A percentile compares a stretch with the other conserved stretches of the same genome.
These are phyloP conservation scores for Phrynosoma blainvillii DNA, from an alignment of 2,113 vertebrate genomes.

Conservation along the genomic window DNA sequence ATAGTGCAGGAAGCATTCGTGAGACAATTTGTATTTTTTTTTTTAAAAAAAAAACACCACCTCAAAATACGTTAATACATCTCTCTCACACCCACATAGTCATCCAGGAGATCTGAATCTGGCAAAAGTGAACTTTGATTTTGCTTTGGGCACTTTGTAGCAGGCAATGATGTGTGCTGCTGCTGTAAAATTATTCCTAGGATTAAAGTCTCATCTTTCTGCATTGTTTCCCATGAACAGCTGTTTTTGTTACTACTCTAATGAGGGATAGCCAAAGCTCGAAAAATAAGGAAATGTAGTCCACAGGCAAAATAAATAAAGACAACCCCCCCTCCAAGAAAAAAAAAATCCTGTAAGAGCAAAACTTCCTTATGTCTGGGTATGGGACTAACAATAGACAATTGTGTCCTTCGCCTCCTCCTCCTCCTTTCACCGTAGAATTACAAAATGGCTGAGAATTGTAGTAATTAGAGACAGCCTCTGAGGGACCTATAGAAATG, in stretches of 20 bases:
- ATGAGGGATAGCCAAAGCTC: background rate
- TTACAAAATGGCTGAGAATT: background rate
- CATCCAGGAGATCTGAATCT: background rate
- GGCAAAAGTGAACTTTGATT: background rate
- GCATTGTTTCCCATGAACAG: background rate
- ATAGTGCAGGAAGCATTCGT: background rate
- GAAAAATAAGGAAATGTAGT: background rate
- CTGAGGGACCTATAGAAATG: background rate
- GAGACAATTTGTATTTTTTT: background rate
- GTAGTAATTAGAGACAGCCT: constrained; percentile 5
- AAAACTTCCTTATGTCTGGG: background rate
- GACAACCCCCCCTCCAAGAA: background rate
- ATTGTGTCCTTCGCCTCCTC: constrained; percentile 5
- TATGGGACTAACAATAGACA: constrained; percentile 12
- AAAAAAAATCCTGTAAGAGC: background rate
- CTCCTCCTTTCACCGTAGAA: background rate
- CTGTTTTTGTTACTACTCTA: background rate
- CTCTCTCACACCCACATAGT: no score
- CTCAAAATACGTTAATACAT: background rate
- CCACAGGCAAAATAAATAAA: background rate
- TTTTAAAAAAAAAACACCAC: background rate
- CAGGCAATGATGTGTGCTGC: background rate
- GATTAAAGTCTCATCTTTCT: background rate
- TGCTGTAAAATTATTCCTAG: background rate
- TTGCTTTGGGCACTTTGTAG: background rate